Base-by-base conservation (phyloP, 2,888 invertebrate genomes). In the Diachrysia chrysitis region DNA sequence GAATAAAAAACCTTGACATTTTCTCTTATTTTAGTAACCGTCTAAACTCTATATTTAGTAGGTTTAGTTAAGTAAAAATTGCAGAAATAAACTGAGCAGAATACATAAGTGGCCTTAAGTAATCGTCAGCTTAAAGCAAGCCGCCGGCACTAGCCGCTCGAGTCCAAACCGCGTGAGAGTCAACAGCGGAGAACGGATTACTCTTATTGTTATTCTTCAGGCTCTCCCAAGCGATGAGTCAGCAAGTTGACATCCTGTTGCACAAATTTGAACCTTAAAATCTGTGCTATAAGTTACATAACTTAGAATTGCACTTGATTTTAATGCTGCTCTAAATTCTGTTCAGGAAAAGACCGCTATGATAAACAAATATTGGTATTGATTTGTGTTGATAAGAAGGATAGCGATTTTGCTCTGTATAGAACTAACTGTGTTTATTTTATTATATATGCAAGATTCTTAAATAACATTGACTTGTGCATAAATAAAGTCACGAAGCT, bases 191-290 rank as follows among this genome's bases (percentile, higher is more conserved):
- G 70, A 79, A 73, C 67, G 63, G 60, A 80, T 79, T 63, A 57
- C 53, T 65, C 69, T 65, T 69, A 66, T 78, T 78, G 63, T 66
- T 77, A 80, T 80, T 78, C 81, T 61, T 19, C 21, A 35, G 42
- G 69, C 69, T 66, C 73, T 51, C 51, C 9, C 29, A 59, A 59
- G 32, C 48, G 55, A 64, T 71, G 72, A 76, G 55, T 51, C 29
- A 55, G 59, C 65, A 66, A 57, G 9, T 46, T 23, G 4, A 19
- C 16, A 57, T 62, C 17, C 19, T 58, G 51, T 32, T 62, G 2
- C 16, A 54, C 67, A 32, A 76, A 48, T 76, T 64, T 61, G 42
- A 72, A 62, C 74, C 58, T 64, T 77, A 76, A 48, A 0, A 9
- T 25, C 0, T 53, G 0, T 1, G 10, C 2, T 14, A 17, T 64